Evolutionary conservation across 2,113 vertebrate genomes (phyloP), one percentile per base, ranked within the genome.

Genomic region (Trogon melanurus): DNA sequence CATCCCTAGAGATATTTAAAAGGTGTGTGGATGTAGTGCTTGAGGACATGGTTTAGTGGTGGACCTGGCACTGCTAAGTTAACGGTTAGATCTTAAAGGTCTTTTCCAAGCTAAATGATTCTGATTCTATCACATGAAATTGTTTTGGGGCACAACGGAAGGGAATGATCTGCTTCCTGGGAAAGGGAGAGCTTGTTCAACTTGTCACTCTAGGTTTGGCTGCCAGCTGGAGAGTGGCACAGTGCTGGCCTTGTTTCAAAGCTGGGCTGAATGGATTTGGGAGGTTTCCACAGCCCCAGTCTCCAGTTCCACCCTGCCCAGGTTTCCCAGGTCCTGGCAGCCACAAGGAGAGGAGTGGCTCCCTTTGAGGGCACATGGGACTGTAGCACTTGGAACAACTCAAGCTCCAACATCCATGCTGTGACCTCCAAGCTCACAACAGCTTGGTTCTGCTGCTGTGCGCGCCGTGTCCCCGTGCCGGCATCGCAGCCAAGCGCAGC

Each of bases 381-480:
- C 44, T 57, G 21, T 36, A 58, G 56, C 47, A 26, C 5, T 41
- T 92, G 60, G 69, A 62, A 11, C 73, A 85, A 50, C 12, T 86
- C n/a, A 45, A 2, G 25, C 14, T 93, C 64, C 2, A 1, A 70
- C 47, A 47, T 18, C 19, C 26, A 36, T 13, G 8, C 30, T 47
- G 32, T 45, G 65, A 58, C 45, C 19, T 20, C n/a, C 57, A 78
- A 72, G 48, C 41, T 67, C n/a, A 8, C 13, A 58, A 26, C 36
- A 80, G 32, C 44, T 34, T 56, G 14, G 14, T 53, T 20, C 32
- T 56, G 50, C 34, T 88, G 51, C 58, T 13, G 32, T 20, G 19
- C 19, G 19, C 2, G 10, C 36, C 0, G 0, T 25, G 53, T 56
- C 80, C 36, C 0, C 0, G 44, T 34, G 23, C 44, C 11, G 0